phyloP scores from a whole-genome alignment of 2,797 vertebrate species.

The Garrulus glandarius region DNA sequence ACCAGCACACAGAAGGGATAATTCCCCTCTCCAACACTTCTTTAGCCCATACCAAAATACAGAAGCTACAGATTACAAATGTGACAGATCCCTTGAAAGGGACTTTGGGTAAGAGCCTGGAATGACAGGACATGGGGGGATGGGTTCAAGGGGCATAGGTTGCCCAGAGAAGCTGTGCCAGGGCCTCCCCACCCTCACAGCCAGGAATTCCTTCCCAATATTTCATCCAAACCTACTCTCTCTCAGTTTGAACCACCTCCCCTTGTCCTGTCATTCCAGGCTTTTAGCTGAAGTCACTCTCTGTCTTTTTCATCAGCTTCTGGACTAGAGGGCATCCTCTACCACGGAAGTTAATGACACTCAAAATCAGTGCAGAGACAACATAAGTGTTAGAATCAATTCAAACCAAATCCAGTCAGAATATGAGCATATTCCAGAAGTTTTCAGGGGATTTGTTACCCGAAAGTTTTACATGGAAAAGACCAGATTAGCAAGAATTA shows the following conservation, averaged over 20 bases:
- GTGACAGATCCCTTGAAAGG: neutral
- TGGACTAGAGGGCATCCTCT: neutral
- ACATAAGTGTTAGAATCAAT: neutral
- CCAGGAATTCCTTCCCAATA: neutral
- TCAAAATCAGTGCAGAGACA: neutral
- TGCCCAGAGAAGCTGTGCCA: neutral
- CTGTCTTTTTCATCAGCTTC: neutral
- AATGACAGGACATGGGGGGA: neutral
- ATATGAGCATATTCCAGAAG: accelerated
- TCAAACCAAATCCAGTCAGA: neutral
- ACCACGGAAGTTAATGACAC: accelerated
- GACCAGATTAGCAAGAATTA: neutral
- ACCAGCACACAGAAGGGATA: neutral
- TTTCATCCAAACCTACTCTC: neutral
- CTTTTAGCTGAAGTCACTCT: neutral
- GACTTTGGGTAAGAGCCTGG: neutral
- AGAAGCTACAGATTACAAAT: neutral
- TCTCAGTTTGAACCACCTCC: neutral
- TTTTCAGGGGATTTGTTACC: neutral
- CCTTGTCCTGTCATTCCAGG: neutral
- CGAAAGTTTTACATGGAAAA: neutral
- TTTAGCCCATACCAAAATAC: neutral
- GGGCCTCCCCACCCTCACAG: neutral
- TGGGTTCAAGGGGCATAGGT: neutral
- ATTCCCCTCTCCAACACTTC: neutral